Evolutionary conservation across 2,113 vertebrate genomes (phyloP).

Genomic region (Sminthopsis crassicaudata): DNA sequence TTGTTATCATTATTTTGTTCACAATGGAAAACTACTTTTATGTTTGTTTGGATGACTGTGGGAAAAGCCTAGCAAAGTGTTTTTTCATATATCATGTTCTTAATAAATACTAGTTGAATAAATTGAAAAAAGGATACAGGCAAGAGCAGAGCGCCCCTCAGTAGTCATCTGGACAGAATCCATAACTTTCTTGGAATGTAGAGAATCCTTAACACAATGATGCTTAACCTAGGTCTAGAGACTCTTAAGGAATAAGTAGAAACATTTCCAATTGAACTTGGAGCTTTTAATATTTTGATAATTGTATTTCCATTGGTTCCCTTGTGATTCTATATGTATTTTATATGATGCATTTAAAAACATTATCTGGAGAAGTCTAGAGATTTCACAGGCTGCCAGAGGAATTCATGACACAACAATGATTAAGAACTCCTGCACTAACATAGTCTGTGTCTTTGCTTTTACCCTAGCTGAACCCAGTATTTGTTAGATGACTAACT

Average conservation of each 20-base stretch:
- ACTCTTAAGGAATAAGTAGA: not conserved
- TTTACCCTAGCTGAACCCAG: not conserved
- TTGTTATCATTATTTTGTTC: not conserved
- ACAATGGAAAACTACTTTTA: not conserved
- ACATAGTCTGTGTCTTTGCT: not conserved
- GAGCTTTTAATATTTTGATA: not conserved
- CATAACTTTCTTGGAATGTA: not conserved
- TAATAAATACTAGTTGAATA: not conserved
- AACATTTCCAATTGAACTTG: not conserved
- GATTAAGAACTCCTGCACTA: not conserved
- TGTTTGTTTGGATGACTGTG: not conserved
- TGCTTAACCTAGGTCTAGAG: not conserved
- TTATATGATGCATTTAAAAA: not conserved
- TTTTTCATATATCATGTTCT: not conserved
- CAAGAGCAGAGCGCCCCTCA: not conserved
- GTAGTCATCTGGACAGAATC: not conserved
- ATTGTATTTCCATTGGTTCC: not conserved
- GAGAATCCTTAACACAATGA: not conserved
- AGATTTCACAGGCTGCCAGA: not conserved
- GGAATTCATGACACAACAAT: not conserved
- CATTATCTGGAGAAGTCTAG: not conserved
- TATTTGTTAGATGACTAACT: not conserved
- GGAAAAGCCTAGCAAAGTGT: not conserved
- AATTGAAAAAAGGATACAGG: not conserved
- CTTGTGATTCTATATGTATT: not conserved